These are phyloP conservation scores for Carettochelys insculpta DNA, from an alignment of 2,113 vertebrate genomes.

Conservation along the genomic window DNA sequence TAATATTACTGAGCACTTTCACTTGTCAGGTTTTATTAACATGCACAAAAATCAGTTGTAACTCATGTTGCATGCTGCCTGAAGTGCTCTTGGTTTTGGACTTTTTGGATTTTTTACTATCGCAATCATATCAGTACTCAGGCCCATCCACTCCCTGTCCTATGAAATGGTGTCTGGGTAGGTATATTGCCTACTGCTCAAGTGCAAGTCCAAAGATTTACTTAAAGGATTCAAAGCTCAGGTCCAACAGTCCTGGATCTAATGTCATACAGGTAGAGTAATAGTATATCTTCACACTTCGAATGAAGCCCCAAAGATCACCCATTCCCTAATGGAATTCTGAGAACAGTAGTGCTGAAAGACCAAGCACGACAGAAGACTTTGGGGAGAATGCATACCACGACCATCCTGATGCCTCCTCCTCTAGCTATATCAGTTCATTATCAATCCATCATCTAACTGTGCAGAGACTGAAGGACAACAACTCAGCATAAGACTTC, in stretches of 20 bases:
- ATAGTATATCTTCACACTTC: not conserved
- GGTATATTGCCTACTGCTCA: not conserved
- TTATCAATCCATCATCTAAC: not conserved
- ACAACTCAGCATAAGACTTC: not conserved
- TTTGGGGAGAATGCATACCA: not conserved
- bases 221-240: not conserved
- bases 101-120: not conserved
- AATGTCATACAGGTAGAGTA: not conserved
- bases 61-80: not conserved
- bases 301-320: not conserved
- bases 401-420: not conserved
- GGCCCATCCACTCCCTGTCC: not conserved
- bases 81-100: not conserved
- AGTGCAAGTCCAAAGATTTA: not conserved
- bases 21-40: not conserved
- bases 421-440: not conserved
- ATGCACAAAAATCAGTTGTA: not conserved
- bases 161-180: not conserved
- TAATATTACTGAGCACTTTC: not conserved
- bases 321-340: not conserved
- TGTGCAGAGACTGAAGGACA: not conserved
- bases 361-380: not conserved
- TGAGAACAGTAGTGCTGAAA: not conserved
- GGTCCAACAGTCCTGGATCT: not conserved
- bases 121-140: not conserved